Evolutionary conservation across 2,797 vertebrate genomes (phyloP).

Genomic region (Parotocinclus haroldoi): DNA sequence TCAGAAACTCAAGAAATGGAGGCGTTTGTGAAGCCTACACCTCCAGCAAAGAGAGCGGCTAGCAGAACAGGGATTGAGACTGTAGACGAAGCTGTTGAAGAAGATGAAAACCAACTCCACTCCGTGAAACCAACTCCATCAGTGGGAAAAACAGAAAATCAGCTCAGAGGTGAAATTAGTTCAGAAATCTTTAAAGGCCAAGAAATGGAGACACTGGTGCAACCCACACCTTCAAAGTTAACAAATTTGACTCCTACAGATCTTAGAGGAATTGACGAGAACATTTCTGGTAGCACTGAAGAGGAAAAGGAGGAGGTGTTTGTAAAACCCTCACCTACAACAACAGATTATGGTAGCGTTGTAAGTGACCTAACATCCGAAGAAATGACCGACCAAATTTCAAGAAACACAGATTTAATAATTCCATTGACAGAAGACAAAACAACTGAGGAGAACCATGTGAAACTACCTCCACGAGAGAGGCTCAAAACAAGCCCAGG

Average conservation of each 20-base stretch:
- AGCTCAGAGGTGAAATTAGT: conserved; percentile 11
- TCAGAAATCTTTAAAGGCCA: neutral
- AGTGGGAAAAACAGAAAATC: conserved; percentile 1
- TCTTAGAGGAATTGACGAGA: too few relatives aligned
- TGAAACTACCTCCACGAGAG: conserved; percentile 39
- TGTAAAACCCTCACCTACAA: too few relatives aligned
- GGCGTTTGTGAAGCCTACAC: conserved; percentile 22
- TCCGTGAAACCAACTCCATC: conserved; percentile 18
- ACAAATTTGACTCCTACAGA: neutral
- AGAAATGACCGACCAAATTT: neutral
- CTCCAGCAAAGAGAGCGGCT: neutral
- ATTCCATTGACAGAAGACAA: neutral
- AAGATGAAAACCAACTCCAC: conserved; percentile 13
- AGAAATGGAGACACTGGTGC: conserved; percentile 6
- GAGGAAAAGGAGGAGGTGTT: too few relatives aligned
- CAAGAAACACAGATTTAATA: neutral
- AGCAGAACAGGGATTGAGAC: too few relatives aligned
- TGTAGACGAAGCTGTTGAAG: neutral
- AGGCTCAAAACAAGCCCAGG: conserved; percentile 19
- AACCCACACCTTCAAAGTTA: conserved; percentile 25
- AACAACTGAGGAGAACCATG: neutral
- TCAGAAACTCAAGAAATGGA: neutral
- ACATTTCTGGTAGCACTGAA: too few relatives aligned
- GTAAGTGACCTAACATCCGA: neutral
- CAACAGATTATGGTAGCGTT: too few relatives aligned